Conservation (phyloP, 2,888 invertebrate genomes). For the Calliopum simillimum region DNA sequence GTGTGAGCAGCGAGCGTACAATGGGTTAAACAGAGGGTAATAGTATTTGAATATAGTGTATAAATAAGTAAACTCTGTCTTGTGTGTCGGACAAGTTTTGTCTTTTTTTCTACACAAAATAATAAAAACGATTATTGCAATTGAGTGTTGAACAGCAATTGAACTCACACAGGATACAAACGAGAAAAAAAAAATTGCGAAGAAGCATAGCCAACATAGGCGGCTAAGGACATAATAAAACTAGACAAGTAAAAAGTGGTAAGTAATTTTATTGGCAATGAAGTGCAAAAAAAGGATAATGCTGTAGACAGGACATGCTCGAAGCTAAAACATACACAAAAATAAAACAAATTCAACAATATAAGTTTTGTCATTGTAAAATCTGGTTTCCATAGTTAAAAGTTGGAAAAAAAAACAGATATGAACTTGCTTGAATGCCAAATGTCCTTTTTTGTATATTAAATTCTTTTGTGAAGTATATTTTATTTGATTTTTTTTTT, state of each 20-base stretch:
- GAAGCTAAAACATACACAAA: background rate
- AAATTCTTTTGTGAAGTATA: too few relatives aligned
- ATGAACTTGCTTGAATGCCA: background rate
- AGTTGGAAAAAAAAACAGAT: background rate
- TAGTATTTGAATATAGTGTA: too few relatives aligned
- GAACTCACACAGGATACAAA: conserved; percentile 9
- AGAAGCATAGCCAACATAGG: too few relatives aligned
- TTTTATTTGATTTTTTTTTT: background rate
- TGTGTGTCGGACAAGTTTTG: background rate
- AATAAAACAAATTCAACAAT: background rate
- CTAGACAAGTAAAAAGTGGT: too few relatives aligned
- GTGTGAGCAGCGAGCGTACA: too few relatives aligned
- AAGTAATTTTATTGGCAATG: too few relatives aligned
- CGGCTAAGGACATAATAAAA: too few relatives aligned
- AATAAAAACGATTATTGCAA: conserved; percentile 34
- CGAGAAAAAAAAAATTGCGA: too few relatives aligned
- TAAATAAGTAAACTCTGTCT: background rate
- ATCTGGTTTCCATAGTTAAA: conserved; percentile 2
- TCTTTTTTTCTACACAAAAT: background rate
- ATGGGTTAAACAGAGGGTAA: too few relatives aligned
- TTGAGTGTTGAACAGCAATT: conserved; percentile 34
- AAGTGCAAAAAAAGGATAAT: background rate
- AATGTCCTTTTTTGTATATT: background rate
- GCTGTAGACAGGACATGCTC: conserved; percentile 7
- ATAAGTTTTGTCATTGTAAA: background rate